Evolutionary conservation across 2,113 vertebrate species (phyloP), one percentile per base, ranked within the genome.

Genomic region (Chrysemys picta): DNA sequence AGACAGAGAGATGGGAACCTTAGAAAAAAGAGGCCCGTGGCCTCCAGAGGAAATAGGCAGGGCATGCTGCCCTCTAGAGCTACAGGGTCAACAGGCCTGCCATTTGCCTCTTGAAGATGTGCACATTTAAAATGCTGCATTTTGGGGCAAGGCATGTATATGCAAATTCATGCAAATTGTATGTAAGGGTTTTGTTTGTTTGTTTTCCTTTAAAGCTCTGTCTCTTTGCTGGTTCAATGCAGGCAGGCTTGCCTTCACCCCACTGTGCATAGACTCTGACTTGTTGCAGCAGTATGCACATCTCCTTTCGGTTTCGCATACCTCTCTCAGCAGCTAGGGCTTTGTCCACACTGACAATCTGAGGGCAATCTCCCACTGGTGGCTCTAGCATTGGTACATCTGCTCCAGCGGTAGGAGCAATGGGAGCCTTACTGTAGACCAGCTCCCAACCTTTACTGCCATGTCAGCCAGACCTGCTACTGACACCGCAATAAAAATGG

Each of bases 381-480:
- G 62, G 27, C 24, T 91, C 82, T 31, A 72, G 4, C 0, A 0
- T 47, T 31, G 47, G 1, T 90, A 38, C n/a, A 0, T 0, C 54
- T 72, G 45, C 85, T 52, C 47, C 76, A 49, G 0, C 0, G 10
- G 49, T 2, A 1, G 45, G 69, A 87, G 49, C 21, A 38, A 19
- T 38, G n/a, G 21, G 17, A 42, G 21, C 38, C 22, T 76, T 22
- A 38, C 25, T 24, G 38, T 76, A 56, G 53, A 38, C 53, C 38
- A 82, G 5, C 19, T 45, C 72, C 5, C 22, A 25, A 4, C 9
- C 24, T 25, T 76, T 76, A 25, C 38, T 45, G 22, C 42, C 2
- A 0, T 6, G 0, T 82, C 31, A 8, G 0, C 2, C 10, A 11
- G 38, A 5, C 25, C 76, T 22, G 12, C 0, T 0, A 14, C n/a